Percentiles rank a stretch among this genome's conserved stretches.
These are phyloP conservation scores for Diachrysia chrysitis DNA, from an alignment of 2,888 invertebrate species.

Conservation along the genomic window DNA sequence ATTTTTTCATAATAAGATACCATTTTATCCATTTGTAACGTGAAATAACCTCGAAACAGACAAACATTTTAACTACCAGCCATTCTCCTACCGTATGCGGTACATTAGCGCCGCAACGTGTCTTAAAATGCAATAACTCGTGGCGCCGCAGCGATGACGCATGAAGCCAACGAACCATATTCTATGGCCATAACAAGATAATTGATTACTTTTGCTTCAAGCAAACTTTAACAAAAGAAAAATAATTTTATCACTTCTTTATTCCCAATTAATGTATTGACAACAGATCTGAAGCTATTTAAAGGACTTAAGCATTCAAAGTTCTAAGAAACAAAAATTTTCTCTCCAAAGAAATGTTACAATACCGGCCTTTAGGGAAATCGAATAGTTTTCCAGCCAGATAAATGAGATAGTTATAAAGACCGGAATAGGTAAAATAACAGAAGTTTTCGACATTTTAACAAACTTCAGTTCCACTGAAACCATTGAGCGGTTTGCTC, in stretches of 20 bases:
- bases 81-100: not conserved
- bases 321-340: not conserved
- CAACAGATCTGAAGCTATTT: too few species aligned
- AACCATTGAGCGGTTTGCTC: slow-evolving; percentile 8
- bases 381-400: not conserved
- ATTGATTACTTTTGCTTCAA: not conserved
- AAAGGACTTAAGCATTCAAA: not conserved
- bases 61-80: not conserved
- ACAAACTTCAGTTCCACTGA: slow-evolving; percentile 19
- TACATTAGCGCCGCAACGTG: slow-evolving; percentile 1
- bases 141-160: slow-evolving; percentile 5
- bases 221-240: not conserved
- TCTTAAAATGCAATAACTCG: not conserved
- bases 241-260: too few species aligned
- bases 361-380: not conserved
- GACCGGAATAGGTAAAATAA: slow-evolving; percentile 12
- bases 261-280: too few species aligned
- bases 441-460: slow-evolving; percentile 10
- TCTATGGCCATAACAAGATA: not conserved
- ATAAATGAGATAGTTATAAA: not conserved
- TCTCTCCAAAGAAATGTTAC: not conserved
- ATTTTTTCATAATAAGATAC: not conserved
- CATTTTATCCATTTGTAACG: not conserved
- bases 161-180: not conserved
- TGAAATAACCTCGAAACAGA: not conserved